phyloP scores from a whole-genome alignment of 2,888 invertebrate species.

The Rapana venosa region DNA sequence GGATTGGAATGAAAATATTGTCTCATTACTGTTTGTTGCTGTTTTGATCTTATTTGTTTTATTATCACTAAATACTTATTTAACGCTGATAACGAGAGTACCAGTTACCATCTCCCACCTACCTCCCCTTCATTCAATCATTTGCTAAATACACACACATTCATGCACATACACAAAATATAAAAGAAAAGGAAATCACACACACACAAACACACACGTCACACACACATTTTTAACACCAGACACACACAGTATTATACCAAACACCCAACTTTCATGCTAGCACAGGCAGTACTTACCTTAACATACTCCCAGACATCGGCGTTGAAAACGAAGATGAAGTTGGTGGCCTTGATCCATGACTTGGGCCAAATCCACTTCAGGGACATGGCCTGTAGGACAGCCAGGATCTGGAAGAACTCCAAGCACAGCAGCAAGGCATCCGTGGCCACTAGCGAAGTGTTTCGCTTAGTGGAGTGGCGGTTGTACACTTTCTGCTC shows the following conservation, averaged over 20 bases:
- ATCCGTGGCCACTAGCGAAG: conserved; percentile 68
- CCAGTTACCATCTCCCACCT: too few relatives aligned
- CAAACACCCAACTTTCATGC: background rate
- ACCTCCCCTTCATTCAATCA: too few relatives aligned
- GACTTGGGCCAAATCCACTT: conserved; percentile 71
- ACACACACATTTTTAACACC: too few relatives aligned
- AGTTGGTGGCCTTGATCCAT: conserved; percentile 64
- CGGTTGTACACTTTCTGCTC: conserved; percentile 35
- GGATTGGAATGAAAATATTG: background rate
- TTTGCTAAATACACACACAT: too few relatives aligned
- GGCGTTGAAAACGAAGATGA: conserved; percentile 68
- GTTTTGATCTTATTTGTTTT: too few relatives aligned
- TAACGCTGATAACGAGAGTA: too few relatives aligned
- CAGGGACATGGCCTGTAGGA: conserved; percentile 72
- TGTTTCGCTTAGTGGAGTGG: conserved; percentile 60
- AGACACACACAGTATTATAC: background rate
- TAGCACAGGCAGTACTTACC: conserved; percentile 45
- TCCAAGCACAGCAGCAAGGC: conserved; percentile 64
- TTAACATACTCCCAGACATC: conserved; percentile 74
- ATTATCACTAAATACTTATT: too few relatives aligned
- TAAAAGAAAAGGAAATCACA: too few relatives aligned
- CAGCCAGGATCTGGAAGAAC: conserved; percentile 69
- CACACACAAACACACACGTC: too few relatives aligned
- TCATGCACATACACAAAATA: too few relatives aligned
- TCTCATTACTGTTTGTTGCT: background rate